Evolutionary conservation across 2,888 invertebrate species (phyloP), one percentile per base, ranked within the genome.

Genomic region (Pandemis cinnamomeana): DNA sequence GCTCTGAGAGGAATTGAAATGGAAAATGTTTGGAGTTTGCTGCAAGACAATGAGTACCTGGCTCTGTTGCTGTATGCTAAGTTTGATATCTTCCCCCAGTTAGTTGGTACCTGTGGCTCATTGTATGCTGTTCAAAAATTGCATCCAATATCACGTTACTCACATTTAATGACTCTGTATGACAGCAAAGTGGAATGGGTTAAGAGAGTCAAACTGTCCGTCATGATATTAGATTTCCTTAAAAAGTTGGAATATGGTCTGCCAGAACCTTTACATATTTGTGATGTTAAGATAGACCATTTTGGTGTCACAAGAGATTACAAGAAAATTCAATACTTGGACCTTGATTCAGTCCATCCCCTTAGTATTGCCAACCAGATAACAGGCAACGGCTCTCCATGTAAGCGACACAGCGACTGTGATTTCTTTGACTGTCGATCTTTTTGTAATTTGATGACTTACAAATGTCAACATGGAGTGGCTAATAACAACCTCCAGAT

Each of bases 1-100:
- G 75, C 82, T 2, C 77, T 80, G 66, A 86, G 95, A 58, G 89
- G 89, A 60, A 84, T 88, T 36, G 95, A 95, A 85, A 95, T 96
- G 93, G 94, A 95, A 77, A 95, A 95, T 83, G 86, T 96, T 6
- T 96, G 96, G 96, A 87, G 94, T 58, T 87, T 97, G 41, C 81
- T 96, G 0, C 95, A 96, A 82, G 96, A 96, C 80, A 95, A 96
- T 83, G 97, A 97, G 85, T 97, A 96, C 86, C 83, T 96, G 4
- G 89, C 96, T 66, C 93, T 95, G 51, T 90, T 94, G 62, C 85
- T 96, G 67, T 95, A 95, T 85, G 93, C 95, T 51, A 95, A 95
- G 76, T 91, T 94, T 79, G 95, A 95, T 77, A 90, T 96, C 67
- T 96, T 96, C 81, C 96, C 97, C 1, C 95, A 95, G 80, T 85